phyloP scores from a whole-genome alignment of 2,888 invertebrate genomes.

The Orchesella flavescens region DNA sequence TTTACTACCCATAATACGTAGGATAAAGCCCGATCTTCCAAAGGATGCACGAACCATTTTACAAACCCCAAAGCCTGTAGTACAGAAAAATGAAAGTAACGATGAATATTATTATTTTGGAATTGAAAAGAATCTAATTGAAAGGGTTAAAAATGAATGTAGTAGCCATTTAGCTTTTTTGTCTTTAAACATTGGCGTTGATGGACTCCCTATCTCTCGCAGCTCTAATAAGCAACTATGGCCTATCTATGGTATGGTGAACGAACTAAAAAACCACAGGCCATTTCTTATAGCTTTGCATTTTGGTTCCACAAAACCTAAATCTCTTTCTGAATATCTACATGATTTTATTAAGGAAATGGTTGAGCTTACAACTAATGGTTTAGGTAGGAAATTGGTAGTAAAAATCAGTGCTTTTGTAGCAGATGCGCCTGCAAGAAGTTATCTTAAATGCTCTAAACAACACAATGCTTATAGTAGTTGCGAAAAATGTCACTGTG shows the following conservation, averaged over 20 bases:
- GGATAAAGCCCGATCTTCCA: too few species aligned
- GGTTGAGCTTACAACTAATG: conserved; percentile 8
- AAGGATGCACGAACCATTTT: too few species aligned
- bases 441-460: conserved; percentile 36
- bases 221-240: conserved; percentile 40
- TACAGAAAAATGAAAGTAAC: too few species aligned
- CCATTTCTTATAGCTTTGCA: conserved; percentile 30
- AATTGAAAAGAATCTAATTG: too few species aligned
- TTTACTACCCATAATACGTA: too few species aligned
- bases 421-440: conserved; percentile 52
- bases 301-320: conserved; percentile 46
- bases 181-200: conserved; percentile 30
- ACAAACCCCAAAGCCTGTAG: too few species aligned
- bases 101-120: too few species aligned
- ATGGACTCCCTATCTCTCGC: conserved; percentile 51
- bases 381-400: too few species aligned
- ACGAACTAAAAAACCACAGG: background rate
- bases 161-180: background rate
- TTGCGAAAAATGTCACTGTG: conserved; percentile 19
- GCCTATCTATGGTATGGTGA: conserved; percentile 41
- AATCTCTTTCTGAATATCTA: conserved; percentile 21
- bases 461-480: conserved; percentile 30
- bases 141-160: too few species aligned
- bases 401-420: conserved; percentile 32
- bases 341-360: conserved; percentile 24